Evolutionary conservation across 1,140 invertebrate species (phyloP).

Genomic region (Neuroterus valhalla): DNA sequence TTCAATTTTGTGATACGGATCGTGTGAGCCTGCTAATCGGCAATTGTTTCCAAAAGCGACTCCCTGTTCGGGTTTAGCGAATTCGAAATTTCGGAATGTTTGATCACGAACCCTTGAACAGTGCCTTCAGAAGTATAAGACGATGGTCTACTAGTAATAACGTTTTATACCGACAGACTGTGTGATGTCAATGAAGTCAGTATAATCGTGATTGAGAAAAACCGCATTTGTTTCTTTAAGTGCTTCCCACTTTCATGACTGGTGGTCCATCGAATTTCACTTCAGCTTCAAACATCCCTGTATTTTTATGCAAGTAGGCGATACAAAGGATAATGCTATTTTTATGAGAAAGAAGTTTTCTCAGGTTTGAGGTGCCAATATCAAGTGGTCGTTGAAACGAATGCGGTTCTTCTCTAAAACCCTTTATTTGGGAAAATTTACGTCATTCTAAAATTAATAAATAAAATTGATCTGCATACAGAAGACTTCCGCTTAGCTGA

Average conservation of each 20-base stretch:
- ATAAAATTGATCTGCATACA: background rate
- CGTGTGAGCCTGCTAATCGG: conserved; percentile 59
- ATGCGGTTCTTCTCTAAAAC: background rate
- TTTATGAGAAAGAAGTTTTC: conserved; percentile 6
- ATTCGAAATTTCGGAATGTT: conserved; percentile 24
- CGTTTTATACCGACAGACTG: conserved; percentile 45
- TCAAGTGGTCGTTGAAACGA: background rate
- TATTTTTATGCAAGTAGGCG: background rate
- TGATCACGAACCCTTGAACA: conserved; percentile 61
- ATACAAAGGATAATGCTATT: background rate
- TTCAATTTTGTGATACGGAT: conserved; percentile 68
- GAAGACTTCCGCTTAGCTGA: too few relatives aligned
- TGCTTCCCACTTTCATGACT: background rate
- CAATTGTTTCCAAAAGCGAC: conserved; percentile 55
- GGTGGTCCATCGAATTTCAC: background rate
- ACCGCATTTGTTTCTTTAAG: background rate
- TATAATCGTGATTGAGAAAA: background rate
- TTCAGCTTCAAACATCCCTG: background rate
- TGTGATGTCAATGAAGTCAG: background rate
- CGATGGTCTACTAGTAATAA: conserved; percentile 66
- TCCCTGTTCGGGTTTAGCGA: conserved; percentile 49
- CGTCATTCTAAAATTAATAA: background rate
- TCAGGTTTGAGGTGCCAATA: conserved; percentile 19
- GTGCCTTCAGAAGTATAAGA: conserved; percentile 72
- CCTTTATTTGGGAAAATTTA: background rate